These are phyloP conservation scores for Catamblyrhynchus diadema DNA, from an alignment of 2,797 vertebrate species.

Conservation along the genomic window DNA sequence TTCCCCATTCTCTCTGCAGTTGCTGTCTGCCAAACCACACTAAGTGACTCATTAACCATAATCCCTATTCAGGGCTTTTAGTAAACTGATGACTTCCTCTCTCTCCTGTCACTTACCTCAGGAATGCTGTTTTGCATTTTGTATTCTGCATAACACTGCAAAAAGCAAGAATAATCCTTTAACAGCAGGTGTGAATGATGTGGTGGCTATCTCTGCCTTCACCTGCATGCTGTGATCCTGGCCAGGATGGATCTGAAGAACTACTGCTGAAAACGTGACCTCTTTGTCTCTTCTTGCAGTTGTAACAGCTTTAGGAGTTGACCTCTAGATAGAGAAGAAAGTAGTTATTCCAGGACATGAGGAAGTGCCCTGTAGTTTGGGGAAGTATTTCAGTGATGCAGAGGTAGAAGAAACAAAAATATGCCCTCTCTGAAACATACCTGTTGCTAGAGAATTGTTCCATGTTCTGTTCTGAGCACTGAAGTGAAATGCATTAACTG, in stretches of 20 bases:
- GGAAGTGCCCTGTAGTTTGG: slow-evolving; percentile 27
- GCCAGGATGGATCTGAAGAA: background rate
- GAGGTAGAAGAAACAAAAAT: slow-evolving; percentile 14
- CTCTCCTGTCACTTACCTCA: slow-evolving; percentile 69
- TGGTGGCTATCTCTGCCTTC: background rate
- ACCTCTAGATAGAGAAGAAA: slow-evolving; percentile 2
- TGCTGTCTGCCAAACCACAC: slow-evolving; percentile 4
- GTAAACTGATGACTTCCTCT: slow-evolving; percentile 50
- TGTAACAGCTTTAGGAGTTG: background rate
- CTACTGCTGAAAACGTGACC: background rate
- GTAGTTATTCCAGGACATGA: background rate
- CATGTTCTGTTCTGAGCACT: background rate
- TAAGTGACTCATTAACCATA: slow-evolving; percentile 36
- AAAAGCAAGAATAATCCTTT: slow-evolving; percentile 15
- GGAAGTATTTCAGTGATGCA: background rate
- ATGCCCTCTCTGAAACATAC: background rate
- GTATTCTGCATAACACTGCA: slow-evolving; percentile 10
- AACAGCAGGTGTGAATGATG: background rate
- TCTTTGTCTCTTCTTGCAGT: background rate
- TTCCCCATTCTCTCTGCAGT: background rate
- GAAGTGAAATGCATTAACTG: background rate
- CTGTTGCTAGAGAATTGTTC: background rate
- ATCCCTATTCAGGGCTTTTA: slow-evolving; percentile 17
- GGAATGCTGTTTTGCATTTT: slow-evolving; percentile 67
- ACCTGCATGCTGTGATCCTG: background rate